Conservation (phyloP, 2,888 invertebrate species). For the Bellardia pandia region DNA sequence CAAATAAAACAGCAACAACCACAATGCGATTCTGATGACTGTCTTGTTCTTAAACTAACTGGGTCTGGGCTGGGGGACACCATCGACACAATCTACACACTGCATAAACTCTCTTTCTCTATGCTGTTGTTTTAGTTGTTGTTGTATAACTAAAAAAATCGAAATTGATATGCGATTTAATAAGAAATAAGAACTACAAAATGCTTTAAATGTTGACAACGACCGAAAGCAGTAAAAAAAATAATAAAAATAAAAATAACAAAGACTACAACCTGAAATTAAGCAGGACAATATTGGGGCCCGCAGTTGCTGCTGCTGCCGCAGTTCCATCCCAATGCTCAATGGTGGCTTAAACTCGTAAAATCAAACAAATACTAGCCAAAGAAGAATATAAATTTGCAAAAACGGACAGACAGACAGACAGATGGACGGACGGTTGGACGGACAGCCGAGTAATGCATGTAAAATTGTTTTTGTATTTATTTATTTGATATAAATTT, state of each 20-base stretch:
- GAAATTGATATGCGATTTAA: constrained; percentile 71
- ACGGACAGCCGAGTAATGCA: constrained; percentile 23
- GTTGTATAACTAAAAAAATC: constrained; percentile 52
- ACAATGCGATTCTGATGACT: constrained; percentile 51
- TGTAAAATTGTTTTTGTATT: constrained; percentile 73
- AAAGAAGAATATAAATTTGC: constrained; percentile 50
- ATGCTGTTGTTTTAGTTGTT: constrained; percentile 42
- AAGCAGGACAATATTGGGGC: constrained; percentile 65
- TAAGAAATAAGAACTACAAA: constrained; percentile 73
- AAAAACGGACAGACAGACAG: constrained; percentile 15
- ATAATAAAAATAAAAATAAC: constrained; percentile 7
- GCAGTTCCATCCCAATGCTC: constrained; percentile 6
- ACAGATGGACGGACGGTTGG: neutral
- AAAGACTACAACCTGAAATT: constrained; percentile 41
- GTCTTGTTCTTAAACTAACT: constrained; percentile 41
- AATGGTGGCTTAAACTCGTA: constrained; percentile 40
- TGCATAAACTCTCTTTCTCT: neutral
- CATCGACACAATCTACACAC: neutral
- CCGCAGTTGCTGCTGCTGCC: constrained; percentile 24
- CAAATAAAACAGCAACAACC: constrained; percentile 57
- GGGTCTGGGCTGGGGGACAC: constrained; percentile 16
- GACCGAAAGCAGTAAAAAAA: constrained; percentile 57
- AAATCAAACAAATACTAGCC: constrained; percentile 25
- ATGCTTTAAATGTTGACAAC: constrained; percentile 74
- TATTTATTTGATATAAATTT: constrained; percentile 47